These are phyloP conservation scores for Brachypodius melanocephalos DNA, from an alignment of 2,113 vertebrate species.

Conservation along the genomic window DNA sequence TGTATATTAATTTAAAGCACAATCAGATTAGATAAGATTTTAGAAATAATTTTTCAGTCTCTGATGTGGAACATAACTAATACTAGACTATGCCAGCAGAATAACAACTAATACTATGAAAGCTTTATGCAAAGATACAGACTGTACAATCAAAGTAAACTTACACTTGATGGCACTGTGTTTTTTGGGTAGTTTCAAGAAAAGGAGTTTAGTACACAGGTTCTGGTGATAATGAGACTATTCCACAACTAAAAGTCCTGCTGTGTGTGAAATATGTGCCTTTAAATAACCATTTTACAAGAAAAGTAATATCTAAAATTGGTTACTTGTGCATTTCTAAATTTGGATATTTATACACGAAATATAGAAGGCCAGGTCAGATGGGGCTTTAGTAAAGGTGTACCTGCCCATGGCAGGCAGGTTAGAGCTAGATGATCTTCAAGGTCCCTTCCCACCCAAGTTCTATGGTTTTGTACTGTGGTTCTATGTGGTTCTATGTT, in stretches of 20 bases:
- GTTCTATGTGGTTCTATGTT: background rate
- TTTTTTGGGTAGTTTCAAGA: background rate
- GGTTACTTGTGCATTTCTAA: background rate
- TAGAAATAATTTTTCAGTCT: background rate
- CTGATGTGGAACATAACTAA: background rate
- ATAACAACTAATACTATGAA: background rate
- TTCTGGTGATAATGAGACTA: background rate
- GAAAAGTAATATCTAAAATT: background rate
- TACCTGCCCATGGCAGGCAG: background rate
- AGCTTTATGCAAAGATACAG: background rate
- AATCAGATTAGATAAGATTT: background rate
- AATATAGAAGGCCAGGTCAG: background rate
- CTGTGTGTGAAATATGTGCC: background rate
- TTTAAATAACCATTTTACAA: background rate
- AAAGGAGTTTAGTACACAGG: background rate
- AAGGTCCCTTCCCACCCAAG: background rate
- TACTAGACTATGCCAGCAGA: background rate
- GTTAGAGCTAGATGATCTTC: background rate
- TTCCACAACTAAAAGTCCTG: background rate
- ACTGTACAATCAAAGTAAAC: background rate
- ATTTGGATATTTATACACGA: background rate
- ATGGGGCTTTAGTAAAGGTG: background rate
- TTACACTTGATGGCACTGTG: background rate
- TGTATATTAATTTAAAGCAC: background rate
- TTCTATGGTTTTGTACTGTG: background rate